These are phyloP conservation scores for Melipona quadrifasciata DNA, from an alignment of 1,140 invertebrate species.

Conservation along the genomic window DNA sequence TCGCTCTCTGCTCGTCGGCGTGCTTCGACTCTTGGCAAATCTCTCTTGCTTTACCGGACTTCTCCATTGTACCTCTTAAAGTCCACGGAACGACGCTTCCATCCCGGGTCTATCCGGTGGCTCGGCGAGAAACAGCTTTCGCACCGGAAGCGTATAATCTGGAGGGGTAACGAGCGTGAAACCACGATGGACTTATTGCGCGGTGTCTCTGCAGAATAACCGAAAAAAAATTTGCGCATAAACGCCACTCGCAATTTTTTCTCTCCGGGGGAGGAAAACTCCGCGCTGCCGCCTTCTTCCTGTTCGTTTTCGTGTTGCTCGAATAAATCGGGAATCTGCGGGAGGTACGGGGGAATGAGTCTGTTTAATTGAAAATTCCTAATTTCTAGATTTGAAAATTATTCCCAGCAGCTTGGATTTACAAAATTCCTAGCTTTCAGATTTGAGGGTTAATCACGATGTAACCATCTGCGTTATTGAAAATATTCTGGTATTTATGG, in stretches of 20 bases:
- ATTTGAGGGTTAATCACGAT: too few relatives aligned
- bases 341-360: too few relatives aligned
- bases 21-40: slow-evolving; percentile 17
- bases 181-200: neutral
- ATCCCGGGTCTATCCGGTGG: neutral
- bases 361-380: neutral
- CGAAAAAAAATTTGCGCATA: neutral
- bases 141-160: slow-evolving; percentile 11
- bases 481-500: too few relatives aligned
- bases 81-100: slow-evolving; percentile 3
- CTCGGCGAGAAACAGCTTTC: slow-evolving; percentile 4
- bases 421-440: too few relatives aligned
- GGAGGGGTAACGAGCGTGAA: slow-evolving; percentile 18
- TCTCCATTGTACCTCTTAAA: slow-evolving; percentile 21
- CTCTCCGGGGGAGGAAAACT: neutral
- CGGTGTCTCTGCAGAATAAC: neutral
- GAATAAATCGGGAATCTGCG: neutral
- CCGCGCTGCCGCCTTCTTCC: too few relatives aligned
- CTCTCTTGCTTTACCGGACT: slow-evolving; percentile 11
- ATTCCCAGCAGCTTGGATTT: too few relatives aligned
- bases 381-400: neutral
- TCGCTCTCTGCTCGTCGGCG: neutral
- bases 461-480: too few relatives aligned
- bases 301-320: neutral
- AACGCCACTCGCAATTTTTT: neutral